These are phyloP conservation scores for Galbula dea DNA, from an alignment of 2,113 vertebrate genomes.

Conservation along the genomic window DNA sequence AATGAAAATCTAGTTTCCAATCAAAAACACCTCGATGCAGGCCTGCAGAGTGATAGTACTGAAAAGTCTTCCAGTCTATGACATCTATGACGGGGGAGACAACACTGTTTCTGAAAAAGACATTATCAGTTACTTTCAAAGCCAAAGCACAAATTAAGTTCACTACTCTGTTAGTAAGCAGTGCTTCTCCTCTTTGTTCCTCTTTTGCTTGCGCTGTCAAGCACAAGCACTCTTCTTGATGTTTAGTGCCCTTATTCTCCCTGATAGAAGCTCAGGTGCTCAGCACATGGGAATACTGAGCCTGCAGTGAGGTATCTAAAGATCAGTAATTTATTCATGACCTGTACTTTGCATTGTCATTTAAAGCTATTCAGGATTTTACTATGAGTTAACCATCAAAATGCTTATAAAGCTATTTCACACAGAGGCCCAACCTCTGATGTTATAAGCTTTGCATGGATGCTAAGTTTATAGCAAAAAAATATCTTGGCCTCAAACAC, in stretches of 20 bases:
- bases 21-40: constrained; percentile 81
- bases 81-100: constrained; percentile 86
- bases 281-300: neutral
- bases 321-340: neutral
- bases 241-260: neutral
- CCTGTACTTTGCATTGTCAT: neutral
- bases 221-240: neutral
- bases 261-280: neutral
- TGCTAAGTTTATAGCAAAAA: neutral
- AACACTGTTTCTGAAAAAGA: constrained; percentile 79
- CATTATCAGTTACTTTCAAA: neutral
- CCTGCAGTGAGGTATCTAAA: neutral
- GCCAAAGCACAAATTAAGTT: neutral
- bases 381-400: neutral
- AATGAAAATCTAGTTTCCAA: constrained; percentile 87
- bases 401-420: neutral
- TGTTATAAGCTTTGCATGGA: neutral
- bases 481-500: neutral
- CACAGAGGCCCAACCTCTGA: neutral
- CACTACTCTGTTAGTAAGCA: neutral
- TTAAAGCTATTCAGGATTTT: neutral
- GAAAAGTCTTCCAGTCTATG: constrained; percentile 85
- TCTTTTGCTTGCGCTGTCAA: neutral
- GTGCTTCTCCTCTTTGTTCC: neutral
- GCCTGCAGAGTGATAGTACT: constrained; percentile 78